Base-by-base conservation (phyloP, 2,113 vertebrate species). In the Cheilinus undulatus region DNA sequence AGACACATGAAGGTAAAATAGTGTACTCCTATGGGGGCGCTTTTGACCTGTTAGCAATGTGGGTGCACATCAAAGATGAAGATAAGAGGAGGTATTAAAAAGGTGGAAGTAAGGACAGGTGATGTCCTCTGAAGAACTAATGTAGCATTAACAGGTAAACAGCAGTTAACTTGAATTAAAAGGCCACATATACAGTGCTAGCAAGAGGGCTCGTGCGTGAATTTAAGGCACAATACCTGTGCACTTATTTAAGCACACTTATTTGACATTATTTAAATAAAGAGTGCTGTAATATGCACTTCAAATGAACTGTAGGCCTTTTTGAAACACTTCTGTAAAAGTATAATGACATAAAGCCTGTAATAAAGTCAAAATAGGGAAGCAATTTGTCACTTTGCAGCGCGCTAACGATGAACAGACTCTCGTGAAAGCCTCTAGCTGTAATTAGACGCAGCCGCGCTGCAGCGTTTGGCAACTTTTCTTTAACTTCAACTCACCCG, bases 401-500 rank as follows among this genome's bases (percentile, higher is more conserved):
- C 51, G 40, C 40, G 2, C 1, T 22, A 5, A 26, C 2, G 36
- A 26, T 20, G 63, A 20, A 27, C 3, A 9, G 2, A 12, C 32
- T 19, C 32, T 13, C 4, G 11, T 23, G 5, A 36, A 54, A 69
- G 42, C n/a, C 22, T 32, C 20, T 23, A 22, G 23, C 13, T 17
- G 22, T 10, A 20, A 63, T 1, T 13, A 34, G 49, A 57, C 23
- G 24, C 23, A 20, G n/a, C 40, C 7, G 57, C 30, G 7, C 4
- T 45, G 17, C 17, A 4, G 30, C 34, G n/a, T 50, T 20, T 22
- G 22, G n/a, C 13, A 63, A 62, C 30, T 73, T 70, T 26, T 42
- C 19, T 48, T 3, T 0, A 69, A 67, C 38, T 66, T 75, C 0
- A 23, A 91, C 91, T 92, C 82, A 92, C 91, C 86, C 69, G 83